A percentile compares a stretch with the other conserved stretches of the same genome.
Evolutionary conservation across 92 coral and sea anemone species (phyloP).

Genomic region (Zoanthus sansibaricus): DNA sequence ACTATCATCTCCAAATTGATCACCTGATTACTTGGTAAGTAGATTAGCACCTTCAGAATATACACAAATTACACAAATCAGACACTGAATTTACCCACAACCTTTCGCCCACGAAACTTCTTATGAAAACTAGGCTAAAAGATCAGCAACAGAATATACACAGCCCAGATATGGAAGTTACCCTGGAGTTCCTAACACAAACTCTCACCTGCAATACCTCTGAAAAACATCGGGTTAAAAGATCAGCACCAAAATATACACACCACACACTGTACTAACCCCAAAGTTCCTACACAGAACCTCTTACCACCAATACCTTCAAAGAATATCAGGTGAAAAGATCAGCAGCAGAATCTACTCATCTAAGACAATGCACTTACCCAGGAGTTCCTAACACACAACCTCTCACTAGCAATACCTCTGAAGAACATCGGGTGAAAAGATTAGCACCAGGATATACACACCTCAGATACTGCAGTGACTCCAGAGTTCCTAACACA

Average conservation of each 20-base stretch:
- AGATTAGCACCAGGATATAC: neutral
- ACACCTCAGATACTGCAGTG: conserved; percentile 87
- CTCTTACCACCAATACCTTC: conserved; percentile 94
- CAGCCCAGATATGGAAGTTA: conserved; percentile 88
- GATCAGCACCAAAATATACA: neutral
- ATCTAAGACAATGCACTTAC: conserved; percentile 90
- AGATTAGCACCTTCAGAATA: no score
- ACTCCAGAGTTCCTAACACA: conserved; percentile 97
- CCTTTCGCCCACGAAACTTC: no score
- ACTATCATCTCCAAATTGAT: no score
- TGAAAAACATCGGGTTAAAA: conserved; percentile 39
- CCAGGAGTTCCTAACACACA: conserved; percentile 95
- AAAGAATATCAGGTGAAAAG: conserved; percentile 38
- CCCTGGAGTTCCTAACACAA: conserved; percentile 95
- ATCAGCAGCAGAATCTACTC: neutral
- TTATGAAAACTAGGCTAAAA: no score
- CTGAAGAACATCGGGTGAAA: conserved; percentile 53
- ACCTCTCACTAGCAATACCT: conserved; percentile 95
- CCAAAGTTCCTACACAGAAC: conserved; percentile 98
- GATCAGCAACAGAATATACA: no score
- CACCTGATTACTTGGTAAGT: no score
- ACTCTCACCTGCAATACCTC: conserved; percentile 97
- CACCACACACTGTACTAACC: conserved; percentile 89
- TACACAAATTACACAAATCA: no score
- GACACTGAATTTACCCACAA: no score